phyloP scores from a whole-genome alignment of 2,888 invertebrate genomes.

The Agrotis exclamationis region DNA sequence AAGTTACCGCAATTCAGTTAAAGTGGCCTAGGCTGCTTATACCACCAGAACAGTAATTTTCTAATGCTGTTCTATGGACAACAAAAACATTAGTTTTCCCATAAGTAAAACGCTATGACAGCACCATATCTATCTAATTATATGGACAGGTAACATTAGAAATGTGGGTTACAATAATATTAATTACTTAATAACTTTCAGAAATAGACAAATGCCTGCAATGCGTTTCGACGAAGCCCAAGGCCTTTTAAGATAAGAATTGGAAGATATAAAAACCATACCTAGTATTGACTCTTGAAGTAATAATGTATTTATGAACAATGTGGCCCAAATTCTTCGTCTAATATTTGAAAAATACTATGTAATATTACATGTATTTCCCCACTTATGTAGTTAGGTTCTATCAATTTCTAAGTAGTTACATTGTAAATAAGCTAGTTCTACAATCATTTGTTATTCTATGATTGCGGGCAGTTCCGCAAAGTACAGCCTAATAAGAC shows the following conservation, averaged over 20 bases:
- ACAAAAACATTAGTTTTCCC: slow-evolving; percentile 14
- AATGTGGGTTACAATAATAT: slow-evolving; percentile 37
- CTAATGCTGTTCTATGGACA: slow-evolving; percentile 6
- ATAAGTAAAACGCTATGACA: slow-evolving; percentile 16
- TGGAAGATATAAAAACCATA: slow-evolving; percentile 16
- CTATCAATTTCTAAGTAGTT: slow-evolving; percentile 13
- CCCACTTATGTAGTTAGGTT: background rate
- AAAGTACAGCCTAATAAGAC: slow-evolving; percentile 20
- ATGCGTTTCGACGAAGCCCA: slow-evolving; percentile 12
- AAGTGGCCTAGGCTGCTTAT: no score
- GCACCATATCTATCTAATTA: slow-evolving; percentile 23
- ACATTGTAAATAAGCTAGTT: slow-evolving; percentile 16
- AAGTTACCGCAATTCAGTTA: no score
- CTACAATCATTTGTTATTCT: slow-evolving; percentile 28
- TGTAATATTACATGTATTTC: no score
- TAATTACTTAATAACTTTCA: slow-evolving; percentile 38
- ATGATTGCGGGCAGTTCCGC: slow-evolving; percentile 18
- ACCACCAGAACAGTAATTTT: slow-evolving; percentile 18
- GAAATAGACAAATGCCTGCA: slow-evolving; percentile 29
- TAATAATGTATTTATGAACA: slow-evolving; percentile 4
- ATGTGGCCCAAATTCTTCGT: background rate
- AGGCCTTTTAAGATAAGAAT: slow-evolving; percentile 25
- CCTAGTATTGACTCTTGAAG: slow-evolving; percentile 14
- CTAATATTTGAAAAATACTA: background rate
- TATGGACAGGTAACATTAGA: slow-evolving; percentile 6